Evolutionary conservation across 2,113 vertebrate genomes (phyloP), one percentile per base, ranked within the genome.

Genomic region (Isichthys henryi): DNA sequence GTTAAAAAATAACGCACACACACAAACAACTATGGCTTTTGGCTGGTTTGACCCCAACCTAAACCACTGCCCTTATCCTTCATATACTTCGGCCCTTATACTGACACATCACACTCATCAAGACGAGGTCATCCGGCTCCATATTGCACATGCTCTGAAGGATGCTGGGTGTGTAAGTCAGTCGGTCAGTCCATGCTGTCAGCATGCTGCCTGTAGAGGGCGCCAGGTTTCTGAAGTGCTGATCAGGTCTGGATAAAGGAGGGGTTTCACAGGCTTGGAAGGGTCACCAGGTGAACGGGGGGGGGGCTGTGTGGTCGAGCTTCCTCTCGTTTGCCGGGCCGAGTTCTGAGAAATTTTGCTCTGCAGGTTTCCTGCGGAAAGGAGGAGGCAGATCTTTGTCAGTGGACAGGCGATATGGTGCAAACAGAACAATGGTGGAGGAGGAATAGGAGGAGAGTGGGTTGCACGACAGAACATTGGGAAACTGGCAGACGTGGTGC

Each of bases 131-230:
- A 23, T 35, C 74, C 11, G 53, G 49, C 45, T 48, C 87, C 80
- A 39, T 90, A 90, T 90, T 90, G 90, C 90, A 90, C 88, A 27
- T 90, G 90, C 50, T 90, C 86, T 48, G 35, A 74, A 53, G 46
- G 39, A 43, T 23, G 27, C 80, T 31, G 50, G 19, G 66, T 66
- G 43, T 35, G 19, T 89, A 62, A 86, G 83, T 50, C 13, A 19
- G 66, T 80, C 17, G 35, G 31, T 70, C 58, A 46, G 43, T 49
- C 43, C 62, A 23, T 23, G 39, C 43, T 70, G 39, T 66, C 56
- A 39, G 82, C 74, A 80, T 80, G 74, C 45, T 27, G 45, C 58
- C 87, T 87, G 83, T 5, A 80, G 35, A 27, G 85, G 46, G 39
- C 27, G 49, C 11, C 45, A 50, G 74, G 50, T 56, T 80, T 46